phyloP scores from a whole-genome alignment of 2,888 invertebrate genomes.

The Sphaeridia pumilis region DNA sequence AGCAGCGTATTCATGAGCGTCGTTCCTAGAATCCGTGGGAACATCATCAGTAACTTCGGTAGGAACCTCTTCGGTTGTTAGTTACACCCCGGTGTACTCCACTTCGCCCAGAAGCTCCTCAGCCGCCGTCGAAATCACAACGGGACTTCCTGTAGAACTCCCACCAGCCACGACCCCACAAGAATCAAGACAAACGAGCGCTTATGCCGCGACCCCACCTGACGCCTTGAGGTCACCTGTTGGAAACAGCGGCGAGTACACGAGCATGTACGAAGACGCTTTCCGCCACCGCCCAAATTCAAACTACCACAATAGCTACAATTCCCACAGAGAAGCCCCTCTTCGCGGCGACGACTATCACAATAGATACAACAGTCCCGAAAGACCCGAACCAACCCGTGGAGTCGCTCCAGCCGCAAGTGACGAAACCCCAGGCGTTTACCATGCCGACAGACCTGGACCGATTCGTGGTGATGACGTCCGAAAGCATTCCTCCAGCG shows the following conservation, averaged over 20 bases:
- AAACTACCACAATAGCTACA: constrained; percentile 1
- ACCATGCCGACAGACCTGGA: neutral
- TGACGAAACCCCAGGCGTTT: neutral
- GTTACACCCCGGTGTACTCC: no score
- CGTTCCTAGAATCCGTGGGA: no score
- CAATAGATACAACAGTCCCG: neutral
- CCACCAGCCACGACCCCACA: no score
- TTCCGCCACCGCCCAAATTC: neutral
- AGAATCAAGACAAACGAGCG: constrained; percentile 8
- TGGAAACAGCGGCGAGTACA: neutral
- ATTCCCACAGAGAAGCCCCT: constrained; percentile 1
- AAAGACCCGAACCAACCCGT: neutral
- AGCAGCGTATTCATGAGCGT: no score
- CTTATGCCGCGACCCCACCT: neutral
- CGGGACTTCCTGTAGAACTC: no score
- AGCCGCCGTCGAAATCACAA: no score
- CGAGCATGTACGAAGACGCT: neutral
- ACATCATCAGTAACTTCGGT: no score
- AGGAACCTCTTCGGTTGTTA: no score
- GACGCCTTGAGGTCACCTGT: neutral
- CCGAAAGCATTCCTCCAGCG: neutral
- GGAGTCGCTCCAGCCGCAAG: neutral
- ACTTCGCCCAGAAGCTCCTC: no score
- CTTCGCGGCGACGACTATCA: no score
- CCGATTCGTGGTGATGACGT: neutral